phyloP scores from a whole-genome alignment of 2,888 invertebrate genomes.

The Gymnoscelis rufifasciata region DNA sequence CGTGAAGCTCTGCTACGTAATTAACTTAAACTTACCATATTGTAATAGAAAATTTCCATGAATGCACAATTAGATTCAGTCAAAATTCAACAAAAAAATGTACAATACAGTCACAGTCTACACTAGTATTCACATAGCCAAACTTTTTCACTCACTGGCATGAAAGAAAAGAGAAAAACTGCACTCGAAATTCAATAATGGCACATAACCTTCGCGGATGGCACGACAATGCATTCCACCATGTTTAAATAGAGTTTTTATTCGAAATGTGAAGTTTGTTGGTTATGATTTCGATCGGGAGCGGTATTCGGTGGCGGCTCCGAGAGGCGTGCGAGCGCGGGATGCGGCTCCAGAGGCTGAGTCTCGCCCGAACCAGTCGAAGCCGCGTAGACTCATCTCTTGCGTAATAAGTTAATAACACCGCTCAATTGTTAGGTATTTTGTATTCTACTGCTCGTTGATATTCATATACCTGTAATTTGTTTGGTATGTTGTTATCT shows the following conservation, averaged over 20 bases:
- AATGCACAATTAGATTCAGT: background rate
- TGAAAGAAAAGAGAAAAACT: slow-evolving; percentile 36
- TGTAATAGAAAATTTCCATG: slow-evolving; percentile 11
- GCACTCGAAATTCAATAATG: slow-evolving; percentile 48
- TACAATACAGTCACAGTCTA: slow-evolving; percentile 18
- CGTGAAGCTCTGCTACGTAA: background rate
- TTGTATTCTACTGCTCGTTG: no score
- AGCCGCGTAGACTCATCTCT: slow-evolving; percentile 69
- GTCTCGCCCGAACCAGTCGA: slow-evolving; percentile 58
- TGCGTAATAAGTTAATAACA: slow-evolving; percentile 60
- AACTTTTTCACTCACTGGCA: slow-evolving; percentile 46
- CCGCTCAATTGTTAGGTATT: slow-evolving; percentile 37
- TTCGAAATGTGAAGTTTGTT: slow-evolving; percentile 35
- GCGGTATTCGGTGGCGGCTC: slow-evolving; percentile 29
- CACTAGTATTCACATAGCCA: slow-evolving; percentile 40
- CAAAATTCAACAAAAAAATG: background rate
- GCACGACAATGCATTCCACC: slow-evolving; percentile 20
- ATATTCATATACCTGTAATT: no score
- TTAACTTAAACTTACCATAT: slow-evolving; percentile 10
- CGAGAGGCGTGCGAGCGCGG: slow-evolving; percentile 49
- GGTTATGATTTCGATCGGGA: slow-evolving; percentile 33
- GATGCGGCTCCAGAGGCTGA: slow-evolving; percentile 66
- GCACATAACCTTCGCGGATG: slow-evolving; percentile 33
- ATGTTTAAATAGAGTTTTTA: slow-evolving; percentile 27
- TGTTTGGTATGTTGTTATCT: no score